Evolutionary conservation across 2,888 invertebrate genomes (phyloP).

Genomic region (Choristoneura rosaceana): DNA sequence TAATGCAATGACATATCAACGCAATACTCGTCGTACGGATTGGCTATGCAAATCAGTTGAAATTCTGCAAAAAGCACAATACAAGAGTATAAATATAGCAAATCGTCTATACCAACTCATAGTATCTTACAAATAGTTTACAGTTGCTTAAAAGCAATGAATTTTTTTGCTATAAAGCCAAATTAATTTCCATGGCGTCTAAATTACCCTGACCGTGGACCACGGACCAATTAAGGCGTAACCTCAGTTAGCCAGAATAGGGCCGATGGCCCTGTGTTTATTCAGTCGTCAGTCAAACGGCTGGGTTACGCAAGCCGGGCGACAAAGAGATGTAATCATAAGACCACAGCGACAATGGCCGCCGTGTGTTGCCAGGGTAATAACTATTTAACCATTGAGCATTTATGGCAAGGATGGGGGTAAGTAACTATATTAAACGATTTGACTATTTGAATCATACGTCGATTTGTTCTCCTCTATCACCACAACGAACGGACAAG

Average conservation of each 20-base stretch:
- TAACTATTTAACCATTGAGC: not conserved
- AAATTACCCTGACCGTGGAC: not conserved
- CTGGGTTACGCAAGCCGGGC: slow-evolving; percentile 22
- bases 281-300: slow-evolving; percentile 27
- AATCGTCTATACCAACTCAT: no score
- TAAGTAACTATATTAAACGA: no score
- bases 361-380: not conserved
- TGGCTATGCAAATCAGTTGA: no score
- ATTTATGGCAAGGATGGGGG: no score
- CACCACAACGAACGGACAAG: no score
- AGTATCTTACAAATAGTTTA: not conserved
- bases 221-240: slow-evolving; percentile 15
- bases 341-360: slow-evolving; percentile 14
- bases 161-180: not conserved
- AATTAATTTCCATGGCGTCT: not conserved
- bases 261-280: slow-evolving; percentile 17
- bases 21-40: no score
- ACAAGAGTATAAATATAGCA: no score
- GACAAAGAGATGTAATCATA: slow-evolving; percentile 33
- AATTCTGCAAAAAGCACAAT: no score
- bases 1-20: no score
- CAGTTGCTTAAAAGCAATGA: not conserved
- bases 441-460: no score
- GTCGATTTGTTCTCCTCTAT: no score
- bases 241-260: slow-evolving; percentile 31